phyloP scores from a whole-genome alignment of 2,888 invertebrate genomes.

The Stomorhina lunata region DNA sequence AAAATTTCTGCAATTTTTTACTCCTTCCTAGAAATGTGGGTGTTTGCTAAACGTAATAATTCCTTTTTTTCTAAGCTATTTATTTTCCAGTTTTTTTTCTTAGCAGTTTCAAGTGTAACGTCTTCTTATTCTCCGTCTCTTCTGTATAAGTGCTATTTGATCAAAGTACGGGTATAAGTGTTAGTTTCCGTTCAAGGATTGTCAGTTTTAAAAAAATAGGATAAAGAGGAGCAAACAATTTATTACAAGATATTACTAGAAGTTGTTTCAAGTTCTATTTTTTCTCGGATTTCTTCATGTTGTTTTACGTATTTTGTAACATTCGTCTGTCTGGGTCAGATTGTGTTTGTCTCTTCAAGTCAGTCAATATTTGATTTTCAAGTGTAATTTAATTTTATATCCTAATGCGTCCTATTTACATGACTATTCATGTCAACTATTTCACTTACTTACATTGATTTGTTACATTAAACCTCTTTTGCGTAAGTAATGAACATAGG shows the following conservation, averaged over 20 bases:
- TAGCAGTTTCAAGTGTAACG: too few relatives aligned
- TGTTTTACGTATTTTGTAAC: background rate
- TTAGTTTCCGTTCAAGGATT: background rate
- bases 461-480: too few relatives aligned
- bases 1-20: too few relatives aligned
- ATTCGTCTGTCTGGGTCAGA: slow-evolving; percentile 4
- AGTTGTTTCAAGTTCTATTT: background rate
- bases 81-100: too few relatives aligned
- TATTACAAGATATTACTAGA: background rate
- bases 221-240: background rate
- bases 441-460: slow-evolving; percentile 23
- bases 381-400: slow-evolving; percentile 58
- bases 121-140: too few relatives aligned
- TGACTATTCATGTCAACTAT: slow-evolving; percentile 30
- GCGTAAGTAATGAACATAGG: too few relatives aligned
- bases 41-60: too few relatives aligned
- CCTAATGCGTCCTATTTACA: slow-evolving; percentile 46
- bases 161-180: background rate
- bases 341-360: too few relatives aligned
- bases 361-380: slow-evolving; percentile 52
- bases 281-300: background rate
- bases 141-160: background rate
- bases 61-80: too few relatives aligned
- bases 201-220: background rate
- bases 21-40: too few relatives aligned